A percentile compares a stretch with the other conserved stretches of the same genome.
These are phyloP conservation scores for Eupithecia subfuscata DNA, from an alignment of 2,888 invertebrate genomes.

Conservation along the genomic window DNA sequence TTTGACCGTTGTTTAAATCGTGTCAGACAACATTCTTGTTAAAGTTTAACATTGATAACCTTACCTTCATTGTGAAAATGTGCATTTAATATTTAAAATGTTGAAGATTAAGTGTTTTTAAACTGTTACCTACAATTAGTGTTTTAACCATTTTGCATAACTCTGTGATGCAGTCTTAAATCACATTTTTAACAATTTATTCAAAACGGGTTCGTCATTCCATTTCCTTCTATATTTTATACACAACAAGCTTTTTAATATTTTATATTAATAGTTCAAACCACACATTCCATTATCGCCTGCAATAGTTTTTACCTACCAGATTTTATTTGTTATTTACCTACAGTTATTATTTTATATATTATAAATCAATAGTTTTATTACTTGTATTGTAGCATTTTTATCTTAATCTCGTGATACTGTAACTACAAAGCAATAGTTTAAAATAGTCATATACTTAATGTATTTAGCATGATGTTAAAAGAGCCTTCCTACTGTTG, in stretches of 20 bases:
- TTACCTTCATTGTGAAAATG: neutral
- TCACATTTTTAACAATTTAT: conserved; percentile 30
- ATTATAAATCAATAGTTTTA: conserved; percentile 20
- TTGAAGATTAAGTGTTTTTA: neutral
- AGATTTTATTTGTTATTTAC: conserved; percentile 54
- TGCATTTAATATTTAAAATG: neutral
- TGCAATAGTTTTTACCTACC: conserved; percentile 71
- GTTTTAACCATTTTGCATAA: neutral
- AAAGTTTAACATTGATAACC: neutral
- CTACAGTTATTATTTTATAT: conserved; percentile 43
- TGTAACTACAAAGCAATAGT: conserved; percentile 61
- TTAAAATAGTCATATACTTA: conserved; percentile 48
- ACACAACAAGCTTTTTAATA: conserved; percentile 40
- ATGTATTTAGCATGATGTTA: conserved; percentile 47
- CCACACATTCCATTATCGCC: conserved; percentile 52
- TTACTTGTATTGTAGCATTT: conserved; percentile 19
- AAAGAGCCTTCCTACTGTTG: conserved; percentile 30
- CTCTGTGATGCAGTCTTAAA: neutral
- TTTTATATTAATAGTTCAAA: conserved; percentile 31
- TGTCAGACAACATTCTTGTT: neutral
- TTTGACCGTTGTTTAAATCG: neutral
- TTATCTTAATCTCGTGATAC: conserved; percentile 46
- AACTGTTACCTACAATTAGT: neutral
- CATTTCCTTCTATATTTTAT: conserved; percentile 48
- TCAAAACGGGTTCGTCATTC: conserved; percentile 67